phyloP scores from a whole-genome alignment of 1,140 invertebrate species.

The Apis florea region DNA sequence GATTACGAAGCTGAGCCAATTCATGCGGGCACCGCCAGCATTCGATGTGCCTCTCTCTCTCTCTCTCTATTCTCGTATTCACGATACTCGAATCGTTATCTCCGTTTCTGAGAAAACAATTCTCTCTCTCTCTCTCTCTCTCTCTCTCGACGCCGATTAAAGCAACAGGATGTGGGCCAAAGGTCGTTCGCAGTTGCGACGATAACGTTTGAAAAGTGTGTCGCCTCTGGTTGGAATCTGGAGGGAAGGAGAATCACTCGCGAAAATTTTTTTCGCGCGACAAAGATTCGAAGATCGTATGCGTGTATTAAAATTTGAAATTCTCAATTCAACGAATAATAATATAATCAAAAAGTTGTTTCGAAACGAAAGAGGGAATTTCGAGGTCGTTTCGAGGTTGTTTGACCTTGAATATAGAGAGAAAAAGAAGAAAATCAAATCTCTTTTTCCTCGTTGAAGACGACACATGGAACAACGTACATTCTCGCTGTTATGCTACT shows the following conservation, averaged over 20 bases:
- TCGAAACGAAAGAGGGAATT: too few relatives aligned
- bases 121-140: constrained; percentile 22
- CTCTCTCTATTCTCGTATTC: background rate
- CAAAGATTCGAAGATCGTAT: too few relatives aligned
- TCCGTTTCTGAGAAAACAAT: constrained; percentile 54
- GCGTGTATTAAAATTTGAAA: too few relatives aligned
- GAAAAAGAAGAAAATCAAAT: background rate
- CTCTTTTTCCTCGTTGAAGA: background rate
- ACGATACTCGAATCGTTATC: constrained; percentile 24
- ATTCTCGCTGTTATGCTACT: background rate
- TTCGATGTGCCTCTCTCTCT: too few relatives aligned
- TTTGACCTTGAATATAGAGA: background rate
- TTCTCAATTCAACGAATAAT: too few relatives aligned
- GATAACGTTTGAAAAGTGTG: constrained; percentile 2
- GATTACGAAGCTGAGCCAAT: too few relatives aligned
- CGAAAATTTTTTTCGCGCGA: too few relatives aligned
- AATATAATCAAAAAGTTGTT: too few relatives aligned
- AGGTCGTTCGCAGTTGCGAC: constrained; percentile 26
- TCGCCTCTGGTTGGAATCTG: background rate
- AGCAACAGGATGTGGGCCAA: constrained; percentile 55
- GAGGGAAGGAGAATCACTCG: too few relatives aligned
- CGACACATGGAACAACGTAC: background rate
- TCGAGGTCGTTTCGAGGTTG: too few relatives aligned
- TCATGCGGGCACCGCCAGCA: constrained; percentile 56
- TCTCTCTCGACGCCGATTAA: constrained; percentile 25